phyloP scores from a whole-genome alignment of 2,888 invertebrate genomes.

The Drosophila stalkeri region DNA sequence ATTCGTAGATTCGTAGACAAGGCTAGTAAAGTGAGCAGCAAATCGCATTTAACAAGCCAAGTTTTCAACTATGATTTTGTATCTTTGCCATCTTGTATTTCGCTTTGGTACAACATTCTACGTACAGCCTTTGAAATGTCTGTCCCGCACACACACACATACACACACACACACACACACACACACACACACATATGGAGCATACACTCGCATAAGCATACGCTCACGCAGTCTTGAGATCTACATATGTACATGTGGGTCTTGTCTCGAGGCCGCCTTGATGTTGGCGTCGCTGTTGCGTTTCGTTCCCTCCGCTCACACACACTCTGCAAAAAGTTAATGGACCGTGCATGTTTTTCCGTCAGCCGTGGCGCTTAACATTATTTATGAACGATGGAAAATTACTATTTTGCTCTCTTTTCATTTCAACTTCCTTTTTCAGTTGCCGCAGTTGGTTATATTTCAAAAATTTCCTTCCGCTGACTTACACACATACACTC shows the following conservation, averaged over 20 bases:
- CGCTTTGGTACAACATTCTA: conserved; percentile 29
- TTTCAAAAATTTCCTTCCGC: conserved; percentile 56
- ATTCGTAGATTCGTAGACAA: conserved; percentile 24
- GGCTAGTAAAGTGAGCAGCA: conserved; percentile 40
- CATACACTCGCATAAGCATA: not conserved
- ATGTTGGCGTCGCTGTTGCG: conserved; percentile 34
- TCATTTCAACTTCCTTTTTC: conserved; percentile 61
- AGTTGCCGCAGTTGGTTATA: conserved; percentile 55
- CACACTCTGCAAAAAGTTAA: conserved; percentile 80
- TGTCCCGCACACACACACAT: conserved; percentile 23
- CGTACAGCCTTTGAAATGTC: conserved; percentile 59
- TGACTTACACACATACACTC: not conserved
- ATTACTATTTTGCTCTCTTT: conserved; percentile 64
- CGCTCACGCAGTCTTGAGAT: conserved; percentile 4
- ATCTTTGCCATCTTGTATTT: conserved; percentile 16
- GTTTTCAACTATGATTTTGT: conserved; percentile 37
- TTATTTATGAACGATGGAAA: conserved; percentile 84
- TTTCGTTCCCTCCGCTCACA: conserved; percentile 25
- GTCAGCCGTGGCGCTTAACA: conserved; percentile 85
- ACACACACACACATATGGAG: not conserved
- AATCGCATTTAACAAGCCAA: conserved; percentile 24
- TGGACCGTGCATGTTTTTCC: conserved; percentile 85
- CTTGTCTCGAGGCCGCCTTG: conserved; percentile 58
- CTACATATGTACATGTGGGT: conserved; percentile 30
- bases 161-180: no score